Base-by-base conservation (phyloP, 2,113 vertebrate species). In the Aspidoscelis tigris region DNA sequence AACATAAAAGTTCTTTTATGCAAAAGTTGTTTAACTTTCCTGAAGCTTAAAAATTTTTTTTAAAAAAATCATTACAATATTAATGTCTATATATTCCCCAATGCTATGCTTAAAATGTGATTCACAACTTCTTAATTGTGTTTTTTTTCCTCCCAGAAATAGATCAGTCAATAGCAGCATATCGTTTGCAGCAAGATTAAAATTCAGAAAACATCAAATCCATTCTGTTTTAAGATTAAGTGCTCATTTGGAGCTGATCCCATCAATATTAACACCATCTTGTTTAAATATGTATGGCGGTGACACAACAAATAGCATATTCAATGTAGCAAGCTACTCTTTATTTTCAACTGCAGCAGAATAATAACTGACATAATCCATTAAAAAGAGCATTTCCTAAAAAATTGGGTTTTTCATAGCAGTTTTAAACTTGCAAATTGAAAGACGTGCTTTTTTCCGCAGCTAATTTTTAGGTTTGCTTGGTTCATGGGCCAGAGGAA, bases 281-380 rank as follows among this genome's bases (percentile, higher is more conserved):
- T 90, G 86, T 88, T 90, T 93, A 87, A 92, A 92, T 86, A 55
- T 92, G 90, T 90, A 92, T 87, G 83, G 85, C 86, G 78, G 89
- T 84, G 81, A 79, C 80, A 85, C 71, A 89, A 88, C 78, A 87
- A 81, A 87, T 66, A 88, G 61, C 83, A 89, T 22, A 89, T 89
- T 85, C 84, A 84, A 86, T 87, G 80, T 85, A 68, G 87, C 79
- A 89, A 14, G 82, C 79, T 86, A 86, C n/a, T 89, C 88, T n/a
- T 86, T 83, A 88, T 92, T 58, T 71, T 78, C 26, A 55, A 22
- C 24, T 55, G 41, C n/a, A 71, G n/a, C 66, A 78, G 21, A 44
- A 39, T 44, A 58, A n/a, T 78, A n/a, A 21, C 16, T 61, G 33
- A 24, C 22, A 72, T 43, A 61, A 53, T 64, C 9, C 76, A 81